Percentiles rank a stretch among this genome's conserved stretches.
phyloP scores from a whole-genome alignment of 1,140 invertebrate species.

The Colletes latitarsis region DNA sequence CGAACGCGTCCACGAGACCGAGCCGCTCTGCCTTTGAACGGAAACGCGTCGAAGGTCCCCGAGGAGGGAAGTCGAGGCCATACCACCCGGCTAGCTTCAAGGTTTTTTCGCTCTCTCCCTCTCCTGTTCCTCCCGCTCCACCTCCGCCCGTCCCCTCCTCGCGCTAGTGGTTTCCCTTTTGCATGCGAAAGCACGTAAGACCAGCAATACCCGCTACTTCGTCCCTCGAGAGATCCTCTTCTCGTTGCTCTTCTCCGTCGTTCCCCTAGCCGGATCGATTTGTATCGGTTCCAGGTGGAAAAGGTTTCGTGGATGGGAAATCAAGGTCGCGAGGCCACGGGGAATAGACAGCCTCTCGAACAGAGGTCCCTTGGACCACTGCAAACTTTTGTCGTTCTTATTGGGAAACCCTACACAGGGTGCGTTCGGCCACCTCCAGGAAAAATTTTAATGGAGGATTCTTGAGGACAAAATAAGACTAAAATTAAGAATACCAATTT shows the following conservation, averaged over 20 bases:
- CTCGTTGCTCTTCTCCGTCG: neutral
- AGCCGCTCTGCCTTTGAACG: conserved; percentile 28
- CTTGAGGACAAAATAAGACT: too few species aligned
- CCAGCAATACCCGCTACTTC: neutral
- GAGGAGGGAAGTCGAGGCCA: conserved; percentile 46
- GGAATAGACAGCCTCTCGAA: too few species aligned
- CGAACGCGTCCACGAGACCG: conserved; percentile 7
- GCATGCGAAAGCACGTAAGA: conserved; percentile 12
- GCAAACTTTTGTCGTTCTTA: too few species aligned
- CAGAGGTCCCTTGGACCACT: too few species aligned
- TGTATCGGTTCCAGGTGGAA: too few species aligned
- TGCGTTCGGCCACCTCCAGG: too few species aligned
- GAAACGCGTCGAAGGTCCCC: conserved; percentile 40
- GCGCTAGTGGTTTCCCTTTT: conserved; percentile 42
- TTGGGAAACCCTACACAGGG: too few species aligned
- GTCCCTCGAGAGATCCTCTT: neutral
- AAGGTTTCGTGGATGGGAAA: too few species aligned
- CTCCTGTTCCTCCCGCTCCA: neutral
- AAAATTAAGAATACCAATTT: too few species aligned
- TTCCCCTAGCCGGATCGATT: too few species aligned
- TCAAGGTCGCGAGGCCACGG: too few species aligned
- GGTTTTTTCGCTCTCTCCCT: conserved; percentile 30
- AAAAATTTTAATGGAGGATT: too few species aligned
- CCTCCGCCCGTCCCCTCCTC: conserved; percentile 12
- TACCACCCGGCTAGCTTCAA: conserved; percentile 48